A percentile compares a stretch with the other conserved stretches of the same genome.
Evolutionary conservation across 2,888 invertebrate genomes (phyloP).

Genomic region (Notocelia uddmanniana): DNA sequence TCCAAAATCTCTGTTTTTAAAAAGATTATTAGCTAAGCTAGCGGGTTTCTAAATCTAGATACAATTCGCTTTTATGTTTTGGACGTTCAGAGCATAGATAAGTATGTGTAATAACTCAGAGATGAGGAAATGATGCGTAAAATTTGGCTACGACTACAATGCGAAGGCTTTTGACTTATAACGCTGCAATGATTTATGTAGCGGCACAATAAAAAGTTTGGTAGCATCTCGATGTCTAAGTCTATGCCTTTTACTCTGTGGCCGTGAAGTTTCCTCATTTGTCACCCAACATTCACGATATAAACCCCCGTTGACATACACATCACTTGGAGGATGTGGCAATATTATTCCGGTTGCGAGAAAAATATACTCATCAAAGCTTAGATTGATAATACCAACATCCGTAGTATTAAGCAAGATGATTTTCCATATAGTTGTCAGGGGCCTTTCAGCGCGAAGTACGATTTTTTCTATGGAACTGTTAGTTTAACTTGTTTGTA

Average conservation of each 20-base stretch:
- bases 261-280: constrained; percentile 40
- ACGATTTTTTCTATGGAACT: too few species aligned
- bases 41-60: too few species aligned
- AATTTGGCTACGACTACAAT: constrained; percentile 5
- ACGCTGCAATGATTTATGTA: constrained; percentile 26
- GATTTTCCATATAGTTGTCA: too few species aligned
- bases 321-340: constrained; percentile 19
- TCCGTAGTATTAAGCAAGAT: too few species aligned
- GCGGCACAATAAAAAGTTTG: constrained; percentile 36
- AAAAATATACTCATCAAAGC: not conserved
- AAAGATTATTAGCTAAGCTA: too few species aligned
- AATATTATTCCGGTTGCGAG: constrained; percentile 4
- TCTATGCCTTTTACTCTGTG: constrained; percentile 30
- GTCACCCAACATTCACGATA: constrained; percentile 28
- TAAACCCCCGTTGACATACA: constrained; percentile 17
- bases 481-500: too few species aligned
- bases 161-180: not conserved
- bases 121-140: constrained; percentile 12
- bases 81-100: too few species aligned
- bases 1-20: too few species aligned
- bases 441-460: too few species aligned
- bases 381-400: too few species aligned
- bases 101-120: not conserved
- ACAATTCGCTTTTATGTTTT: too few species aligned
- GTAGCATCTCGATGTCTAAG: constrained; percentile 9